Evolutionary conservation across 1,140 invertebrate genomes (phyloP).

Genomic region (Zaprionus inermis): DNA sequence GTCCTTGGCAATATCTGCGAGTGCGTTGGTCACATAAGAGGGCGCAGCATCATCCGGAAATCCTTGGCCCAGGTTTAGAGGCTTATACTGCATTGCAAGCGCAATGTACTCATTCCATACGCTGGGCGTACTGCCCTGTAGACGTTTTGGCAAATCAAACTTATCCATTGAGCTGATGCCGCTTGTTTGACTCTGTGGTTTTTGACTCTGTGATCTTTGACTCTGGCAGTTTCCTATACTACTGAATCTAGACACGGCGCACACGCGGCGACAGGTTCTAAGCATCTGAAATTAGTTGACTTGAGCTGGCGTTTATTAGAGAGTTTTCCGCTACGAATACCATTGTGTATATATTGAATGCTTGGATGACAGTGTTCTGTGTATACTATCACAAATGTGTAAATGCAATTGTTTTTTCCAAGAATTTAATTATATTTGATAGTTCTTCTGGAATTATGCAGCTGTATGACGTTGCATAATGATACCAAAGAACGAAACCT

Average conservation of each 20-base stretch:
- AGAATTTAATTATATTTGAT: constrained; percentile 12
- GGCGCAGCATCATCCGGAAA: constrained; percentile 98
- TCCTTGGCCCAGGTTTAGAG: constrained; percentile 98
- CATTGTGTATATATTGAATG: constrained; percentile 20
- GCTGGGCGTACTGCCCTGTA: constrained; percentile 86
- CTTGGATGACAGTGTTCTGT: constrained; percentile 6
- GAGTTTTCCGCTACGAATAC: constrained; percentile 37
- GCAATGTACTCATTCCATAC: constrained; percentile 96
- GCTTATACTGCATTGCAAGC: constrained; percentile 94
- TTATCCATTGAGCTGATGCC: constrained; percentile 81
- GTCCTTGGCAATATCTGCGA: constrained; percentile 88
- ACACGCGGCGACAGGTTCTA: constrained; percentile 41
- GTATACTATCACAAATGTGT: constrained; percentile 52
- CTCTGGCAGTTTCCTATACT: constrained; percentile 5
- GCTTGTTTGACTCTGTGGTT: neutral
- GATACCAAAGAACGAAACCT: constrained; percentile 49
- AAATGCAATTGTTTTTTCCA: constrained; percentile 58
- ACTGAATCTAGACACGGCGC: constrained; percentile 14
- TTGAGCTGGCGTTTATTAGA: constrained; percentile 26
- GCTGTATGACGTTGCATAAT: constrained; percentile 72
- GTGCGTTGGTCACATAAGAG: constrained; percentile 91
- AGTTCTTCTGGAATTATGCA: constrained; percentile 35
- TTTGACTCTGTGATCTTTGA: constrained; percentile 18
- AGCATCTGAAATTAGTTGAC: constrained; percentile 59
- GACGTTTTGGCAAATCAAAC: constrained; percentile 86